A percentile compares a stretch with the other conserved stretches of the same genome.
These are phyloP conservation scores for Trachymyrmex cornetzi DNA, from an alignment of 1,140 invertebrate species.

Conservation along the genomic window DNA sequence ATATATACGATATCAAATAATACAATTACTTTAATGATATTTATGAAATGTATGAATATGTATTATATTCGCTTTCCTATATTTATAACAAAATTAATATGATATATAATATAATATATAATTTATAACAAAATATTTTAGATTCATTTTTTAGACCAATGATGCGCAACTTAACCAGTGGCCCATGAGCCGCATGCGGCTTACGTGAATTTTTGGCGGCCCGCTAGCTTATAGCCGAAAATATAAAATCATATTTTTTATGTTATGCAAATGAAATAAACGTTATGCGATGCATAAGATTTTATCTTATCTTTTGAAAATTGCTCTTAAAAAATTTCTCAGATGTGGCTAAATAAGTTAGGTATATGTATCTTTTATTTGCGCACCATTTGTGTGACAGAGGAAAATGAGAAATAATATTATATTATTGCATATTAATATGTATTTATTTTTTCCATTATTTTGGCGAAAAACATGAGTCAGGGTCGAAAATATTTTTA, in stretches of 20 bases:
- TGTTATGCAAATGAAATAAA: too few species aligned
- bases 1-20: neutral
- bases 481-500: constrained; percentile 42
- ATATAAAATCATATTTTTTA: too few species aligned
- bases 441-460: neutral
- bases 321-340: neutral
- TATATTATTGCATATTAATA: neutral
- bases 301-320: too few species aligned
- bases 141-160: too few species aligned
- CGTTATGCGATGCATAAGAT: too few species aligned
- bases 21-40: neutral
- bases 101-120: too few species aligned
- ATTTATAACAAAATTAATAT: neutral
- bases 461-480: constrained; percentile 39
- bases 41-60: neutral
- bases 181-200: too few species aligned
- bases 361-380: neutral
- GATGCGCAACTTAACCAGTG: too few species aligned
- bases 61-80: neutral
- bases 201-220: too few species aligned
- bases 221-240: too few species aligned
- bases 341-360: neutral
- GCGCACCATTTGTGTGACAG: neutral
- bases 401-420: neutral
- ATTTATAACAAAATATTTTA: too few species aligned